Conservation (phyloP, 2,888 invertebrate genomes). For the Tortrix viridana region DNA sequence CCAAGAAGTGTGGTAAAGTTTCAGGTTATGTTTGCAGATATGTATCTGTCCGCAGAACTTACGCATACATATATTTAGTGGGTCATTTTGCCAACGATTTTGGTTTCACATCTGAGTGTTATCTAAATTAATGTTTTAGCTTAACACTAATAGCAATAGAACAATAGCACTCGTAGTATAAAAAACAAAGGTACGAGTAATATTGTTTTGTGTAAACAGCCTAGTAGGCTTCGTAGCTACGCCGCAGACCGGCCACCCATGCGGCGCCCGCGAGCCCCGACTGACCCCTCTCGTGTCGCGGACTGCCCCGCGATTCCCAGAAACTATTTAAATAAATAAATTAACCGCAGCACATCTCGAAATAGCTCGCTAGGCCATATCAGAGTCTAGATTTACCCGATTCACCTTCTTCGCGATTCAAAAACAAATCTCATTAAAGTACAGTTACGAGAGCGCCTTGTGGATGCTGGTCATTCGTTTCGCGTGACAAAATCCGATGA, state of each 20-base stretch:
- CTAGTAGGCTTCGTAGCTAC: slow-evolving; percentile 10
- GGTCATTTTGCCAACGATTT: no score
- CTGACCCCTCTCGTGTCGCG: slow-evolving; percentile 44
- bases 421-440: slow-evolving; percentile 54
- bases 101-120: no score
- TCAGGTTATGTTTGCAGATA: no score
- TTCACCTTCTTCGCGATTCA: slow-evolving; percentile 36
- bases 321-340: slow-evolving; percentile 39
- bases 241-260: slow-evolving; percentile 57
- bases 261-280: slow-evolving; percentile 44
- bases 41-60: no score
- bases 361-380: slow-evolving; percentile 15
- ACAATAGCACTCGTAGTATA: no score
- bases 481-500: slow-evolving; percentile 71
- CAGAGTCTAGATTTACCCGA: slow-evolving; percentile 18
- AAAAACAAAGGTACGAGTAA: no score
- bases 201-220: neutral
- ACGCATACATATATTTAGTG: no score
- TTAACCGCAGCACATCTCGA: slow-evolving; percentile 28
- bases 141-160: no score
- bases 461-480: slow-evolving; percentile 56
- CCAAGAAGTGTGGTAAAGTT: no score
- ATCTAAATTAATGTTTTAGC: no score
- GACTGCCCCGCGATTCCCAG: slow-evolving; percentile 39
- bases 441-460: slow-evolving; percentile 63